These are phyloP conservation scores for Luperina testacea DNA, from an alignment of 2,888 invertebrate genomes.

Conservation along the genomic window DNA sequence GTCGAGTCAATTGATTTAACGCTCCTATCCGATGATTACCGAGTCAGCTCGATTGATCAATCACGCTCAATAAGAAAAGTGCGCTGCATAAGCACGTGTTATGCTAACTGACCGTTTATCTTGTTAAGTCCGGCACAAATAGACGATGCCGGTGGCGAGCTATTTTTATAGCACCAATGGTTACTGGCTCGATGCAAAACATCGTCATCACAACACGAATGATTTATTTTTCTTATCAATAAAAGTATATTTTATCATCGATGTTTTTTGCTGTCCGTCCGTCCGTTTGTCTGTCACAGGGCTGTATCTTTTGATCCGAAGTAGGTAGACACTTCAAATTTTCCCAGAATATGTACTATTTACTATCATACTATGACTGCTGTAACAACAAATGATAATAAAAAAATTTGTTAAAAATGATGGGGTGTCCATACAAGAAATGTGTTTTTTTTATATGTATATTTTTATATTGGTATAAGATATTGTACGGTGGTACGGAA, in stretches of 20 bases:
- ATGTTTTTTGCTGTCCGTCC: neutral
- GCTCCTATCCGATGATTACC: conserved; percentile 35
- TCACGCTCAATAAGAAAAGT: conserved; percentile 58
- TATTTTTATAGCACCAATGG: conserved; percentile 56
- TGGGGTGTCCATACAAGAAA: too few species aligned
- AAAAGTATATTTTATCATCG: neutral
- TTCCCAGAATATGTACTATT: too few species aligned
- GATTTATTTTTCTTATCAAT: neutral
- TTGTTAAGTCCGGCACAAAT: conserved; percentile 57
- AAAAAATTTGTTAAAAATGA: too few species aligned
- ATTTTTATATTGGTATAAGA: too few species aligned
- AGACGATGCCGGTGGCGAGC: conserved; percentile 37
- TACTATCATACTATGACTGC: too few species aligned
- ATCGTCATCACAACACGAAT: conserved; percentile 9
- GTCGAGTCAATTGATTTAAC: conserved; percentile 36
- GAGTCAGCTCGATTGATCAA: conserved; percentile 54
- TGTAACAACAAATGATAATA: too few species aligned
- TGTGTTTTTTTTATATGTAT: too few species aligned
- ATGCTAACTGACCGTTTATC: conserved; percentile 57
- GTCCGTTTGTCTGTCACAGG: neutral
- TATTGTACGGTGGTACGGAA: too few species aligned
- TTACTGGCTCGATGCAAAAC: conserved; percentile 33
- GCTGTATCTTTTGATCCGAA: neutral
- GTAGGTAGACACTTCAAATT: neutral
- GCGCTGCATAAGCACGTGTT: conserved; percentile 49